Percentiles rank a stretch among this genome's conserved stretches.
These are phyloP conservation scores for Scleropages formosus DNA, from an alignment of 2,797 vertebrate genomes.

Conservation along the genomic window DNA sequence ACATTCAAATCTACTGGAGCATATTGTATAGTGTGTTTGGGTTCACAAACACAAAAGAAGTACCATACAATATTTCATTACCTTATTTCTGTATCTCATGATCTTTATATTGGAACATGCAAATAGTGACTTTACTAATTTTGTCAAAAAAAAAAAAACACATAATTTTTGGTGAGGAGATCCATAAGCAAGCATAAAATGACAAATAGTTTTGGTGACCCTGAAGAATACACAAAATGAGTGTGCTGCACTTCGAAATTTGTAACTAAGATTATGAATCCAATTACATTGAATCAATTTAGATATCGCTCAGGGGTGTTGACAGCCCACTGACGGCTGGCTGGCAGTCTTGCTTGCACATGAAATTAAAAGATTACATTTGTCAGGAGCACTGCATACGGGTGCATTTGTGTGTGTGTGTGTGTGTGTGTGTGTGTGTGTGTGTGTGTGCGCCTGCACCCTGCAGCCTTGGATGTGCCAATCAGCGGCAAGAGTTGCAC, in stretches of 20 bases:
- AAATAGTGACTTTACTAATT: not conserved
- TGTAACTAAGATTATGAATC: not conserved
- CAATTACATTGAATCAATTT: not conserved
- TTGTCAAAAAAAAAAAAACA: not conserved
- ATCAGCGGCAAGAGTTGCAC: not conserved
- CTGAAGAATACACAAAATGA: too few relatives aligned
- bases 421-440: not conserved
- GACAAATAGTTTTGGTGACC: not conserved
- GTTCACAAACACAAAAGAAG: too few relatives aligned
- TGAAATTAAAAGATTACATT: slow-evolving; percentile 17
- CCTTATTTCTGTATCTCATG: not conserved
- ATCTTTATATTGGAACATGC: not conserved
- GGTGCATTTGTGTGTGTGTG: not conserved
- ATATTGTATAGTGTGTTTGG: too few relatives aligned
- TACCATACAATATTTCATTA: too few relatives aligned
- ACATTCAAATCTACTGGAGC: too few relatives aligned
- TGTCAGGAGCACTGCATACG: not conserved
- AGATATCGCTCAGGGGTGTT: not conserved
- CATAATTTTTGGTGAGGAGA: not conserved
- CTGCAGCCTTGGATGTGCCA: not conserved
- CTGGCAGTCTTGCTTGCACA: not conserved
- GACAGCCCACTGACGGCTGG: not conserved
- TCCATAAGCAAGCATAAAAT: not conserved
- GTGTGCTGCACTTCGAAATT: not conserved
- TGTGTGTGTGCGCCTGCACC: not conserved